Evolutionary conservation across 2,797 vertebrate genomes (phyloP).

Genomic region (Lacerta bilineata): DNA sequence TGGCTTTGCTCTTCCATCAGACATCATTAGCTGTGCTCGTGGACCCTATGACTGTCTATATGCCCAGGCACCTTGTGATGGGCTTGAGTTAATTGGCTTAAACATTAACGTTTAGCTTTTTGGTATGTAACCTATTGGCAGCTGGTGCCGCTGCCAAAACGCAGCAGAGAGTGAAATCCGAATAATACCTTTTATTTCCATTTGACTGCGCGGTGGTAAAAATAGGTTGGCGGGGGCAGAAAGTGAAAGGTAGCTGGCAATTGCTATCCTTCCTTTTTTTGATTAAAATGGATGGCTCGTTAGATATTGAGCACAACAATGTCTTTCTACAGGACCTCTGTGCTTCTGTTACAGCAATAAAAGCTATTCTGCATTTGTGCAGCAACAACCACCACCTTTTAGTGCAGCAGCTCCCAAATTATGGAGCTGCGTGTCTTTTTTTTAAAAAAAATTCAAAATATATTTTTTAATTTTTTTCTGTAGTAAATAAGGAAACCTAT

Average conservation of each 20-base stretch:
- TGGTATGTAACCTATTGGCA: constrained; percentile 39
- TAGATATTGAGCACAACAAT: background rate
- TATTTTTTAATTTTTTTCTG: too few species aligned
- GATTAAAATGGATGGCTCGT: background rate
- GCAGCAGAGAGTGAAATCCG: constrained; percentile 6
- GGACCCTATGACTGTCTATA: rapidly evolving
- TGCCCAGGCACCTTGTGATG: background rate
- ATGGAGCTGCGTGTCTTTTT: too few species aligned
- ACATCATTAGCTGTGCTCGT: rapidly evolving
- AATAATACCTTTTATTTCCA: background rate
- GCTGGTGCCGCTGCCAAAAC: background rate
- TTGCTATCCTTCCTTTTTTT: background rate
- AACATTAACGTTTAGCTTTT: background rate
- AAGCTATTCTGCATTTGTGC: too few species aligned
- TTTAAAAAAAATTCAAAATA: too few species aligned
- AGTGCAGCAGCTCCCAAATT: too few species aligned
- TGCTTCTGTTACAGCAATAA: too few species aligned
- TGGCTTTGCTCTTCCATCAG: background rate
- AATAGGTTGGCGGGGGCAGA: too few species aligned
- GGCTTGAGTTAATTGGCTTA: background rate
- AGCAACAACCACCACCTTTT: too few species aligned
- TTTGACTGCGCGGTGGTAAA: background rate
- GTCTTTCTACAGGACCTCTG: background rate
- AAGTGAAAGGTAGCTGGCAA: background rate
- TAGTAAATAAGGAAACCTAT: too few species aligned